Percentiles rank a stretch among this genome's conserved stretches.
phyloP scores from a whole-genome alignment of 2,797 vertebrate genomes.

The Pampus argenteus region DNA sequence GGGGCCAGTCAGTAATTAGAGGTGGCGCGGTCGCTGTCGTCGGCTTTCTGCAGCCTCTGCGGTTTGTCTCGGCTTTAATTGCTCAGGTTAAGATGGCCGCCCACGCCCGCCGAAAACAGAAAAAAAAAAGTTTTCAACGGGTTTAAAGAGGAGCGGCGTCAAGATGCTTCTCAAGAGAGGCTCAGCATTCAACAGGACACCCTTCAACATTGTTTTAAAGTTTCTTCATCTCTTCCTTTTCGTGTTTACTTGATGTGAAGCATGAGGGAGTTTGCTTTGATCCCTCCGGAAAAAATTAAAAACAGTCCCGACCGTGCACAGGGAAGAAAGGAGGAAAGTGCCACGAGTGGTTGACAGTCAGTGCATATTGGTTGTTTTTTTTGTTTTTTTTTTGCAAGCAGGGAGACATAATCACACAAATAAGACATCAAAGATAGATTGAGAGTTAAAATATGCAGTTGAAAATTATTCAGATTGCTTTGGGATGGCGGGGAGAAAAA shows the following conservation, averaged over 20 bases:
- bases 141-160: conserved; percentile 29
- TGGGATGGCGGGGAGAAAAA: conserved; percentile 83
- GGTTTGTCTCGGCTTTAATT: conserved; percentile 80
- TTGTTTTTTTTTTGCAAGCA: conserved; percentile 59
- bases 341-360: conserved; percentile 77
- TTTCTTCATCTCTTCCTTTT: conserved; percentile 57
- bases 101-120: conserved; percentile 25
- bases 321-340: conserved; percentile 49
- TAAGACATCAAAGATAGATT: conserved; percentile 89
- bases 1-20: conserved; percentile 87
- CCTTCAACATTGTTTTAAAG: conserved; percentile 68
- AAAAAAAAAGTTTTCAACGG: conserved; percentile 31
- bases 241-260: conserved; percentile 78
- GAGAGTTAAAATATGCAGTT: conserved; percentile 86
- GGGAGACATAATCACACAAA: conserved; percentile 87
- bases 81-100: conserved; percentile 81
- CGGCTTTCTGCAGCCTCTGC: conserved; percentile 64
- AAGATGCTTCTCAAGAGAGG: conserved; percentile 40
- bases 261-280: conserved; percentile 81
- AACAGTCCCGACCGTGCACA: conserved; percentile 74
- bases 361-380: conserved; percentile 64
- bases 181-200: conserved; percentile 46
- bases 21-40: conserved; percentile 70
- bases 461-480: conserved; percentile 85
- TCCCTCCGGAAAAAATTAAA: conserved; percentile 59